Evolutionary conservation across 23 tunicate genomes (phyloP).

Genomic region (Clavelina lepadiformis): DNA sequence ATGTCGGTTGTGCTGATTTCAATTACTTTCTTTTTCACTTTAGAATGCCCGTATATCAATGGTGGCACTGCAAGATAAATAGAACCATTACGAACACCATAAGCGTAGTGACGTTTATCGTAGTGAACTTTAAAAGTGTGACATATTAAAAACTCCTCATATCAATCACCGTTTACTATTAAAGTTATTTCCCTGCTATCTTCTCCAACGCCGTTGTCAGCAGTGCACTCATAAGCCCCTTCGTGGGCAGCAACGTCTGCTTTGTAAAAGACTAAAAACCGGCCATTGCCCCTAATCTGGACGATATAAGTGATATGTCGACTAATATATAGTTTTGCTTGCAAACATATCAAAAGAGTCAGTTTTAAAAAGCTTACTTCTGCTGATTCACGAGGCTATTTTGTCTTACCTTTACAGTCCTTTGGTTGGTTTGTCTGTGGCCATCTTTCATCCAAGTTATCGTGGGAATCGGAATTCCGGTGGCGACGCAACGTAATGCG

Average conservation of each 20-base stretch:
- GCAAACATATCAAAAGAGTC: no score
- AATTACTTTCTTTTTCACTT: conserved; percentile 44
- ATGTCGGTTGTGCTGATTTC: conserved; percentile 58
- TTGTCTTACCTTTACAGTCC: no score
- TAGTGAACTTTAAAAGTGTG: neutral
- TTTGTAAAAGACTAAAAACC: conserved; percentile 30
- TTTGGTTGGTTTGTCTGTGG: no score
- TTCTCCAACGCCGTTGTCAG: conserved; percentile 66
- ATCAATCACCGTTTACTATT: conserved; percentile 50
- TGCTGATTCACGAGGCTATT: no score
- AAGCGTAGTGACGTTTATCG: neutral
- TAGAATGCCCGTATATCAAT: conserved; percentile 46
- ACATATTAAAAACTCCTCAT: neutral
- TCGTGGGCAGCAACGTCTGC: conserved; percentile 70
- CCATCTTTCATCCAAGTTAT: conserved; percentile 91
- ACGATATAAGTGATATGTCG: neutral
- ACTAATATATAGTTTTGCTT: neutral
- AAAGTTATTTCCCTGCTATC: conserved; percentile 58
- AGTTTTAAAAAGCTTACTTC: no score
- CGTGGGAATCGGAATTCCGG: conserved; percentile 88
- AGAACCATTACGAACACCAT: no score
- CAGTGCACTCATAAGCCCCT: conserved; percentile 75
- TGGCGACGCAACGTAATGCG: conserved; percentile 66
- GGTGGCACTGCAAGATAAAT: conserved; percentile 63
- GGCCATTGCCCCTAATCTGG: conserved; percentile 49